A percentile compares a stretch with the other conserved stretches of the same genome.
Conservation (phyloP, 2,888 invertebrate species). For the Anorthoa munda region DNA sequence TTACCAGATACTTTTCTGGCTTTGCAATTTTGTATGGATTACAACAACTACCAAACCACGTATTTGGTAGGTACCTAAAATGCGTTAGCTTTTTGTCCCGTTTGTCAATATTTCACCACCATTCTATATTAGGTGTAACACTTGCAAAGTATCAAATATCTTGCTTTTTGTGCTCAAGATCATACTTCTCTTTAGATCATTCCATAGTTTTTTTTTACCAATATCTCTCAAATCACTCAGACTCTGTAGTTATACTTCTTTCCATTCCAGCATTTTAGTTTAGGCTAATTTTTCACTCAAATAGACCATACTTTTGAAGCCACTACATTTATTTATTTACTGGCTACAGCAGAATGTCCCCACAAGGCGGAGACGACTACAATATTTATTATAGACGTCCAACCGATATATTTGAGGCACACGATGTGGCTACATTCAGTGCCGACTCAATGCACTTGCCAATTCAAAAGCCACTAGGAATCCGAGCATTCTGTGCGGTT, state of each 20-base stretch:
- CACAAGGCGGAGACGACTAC: slow-evolving; percentile 36
- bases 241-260: neutral
- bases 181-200: too few species aligned
- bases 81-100: too few species aligned
- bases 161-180: too few species aligned
- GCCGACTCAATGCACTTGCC: slow-evolving; percentile 51
- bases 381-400: slow-evolving; percentile 57
- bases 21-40: too few species aligned
- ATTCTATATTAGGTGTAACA: too few species aligned
- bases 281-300: slow-evolving; percentile 2
- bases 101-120: too few species aligned
- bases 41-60: too few species aligned
- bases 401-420: slow-evolving; percentile 55
- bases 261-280: neutral
- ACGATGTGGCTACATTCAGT: slow-evolving; percentile 40
- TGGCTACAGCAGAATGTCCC: slow-evolving; percentile 6
- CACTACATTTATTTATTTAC: slow-evolving; percentile 10
- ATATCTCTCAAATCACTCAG: neutral
- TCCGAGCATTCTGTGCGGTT: slow-evolving; percentile 37
- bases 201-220: neutral
- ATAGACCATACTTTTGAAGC: slow-evolving; percentile 1
- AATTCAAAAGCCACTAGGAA: slow-evolving; percentile 47
- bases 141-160: too few species aligned
- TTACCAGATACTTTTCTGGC: too few species aligned
- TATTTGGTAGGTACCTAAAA: too few species aligned